phyloP scores from a whole-genome alignment of 2,888 invertebrate genomes.

The Anagyrus pseudococci region DNA sequence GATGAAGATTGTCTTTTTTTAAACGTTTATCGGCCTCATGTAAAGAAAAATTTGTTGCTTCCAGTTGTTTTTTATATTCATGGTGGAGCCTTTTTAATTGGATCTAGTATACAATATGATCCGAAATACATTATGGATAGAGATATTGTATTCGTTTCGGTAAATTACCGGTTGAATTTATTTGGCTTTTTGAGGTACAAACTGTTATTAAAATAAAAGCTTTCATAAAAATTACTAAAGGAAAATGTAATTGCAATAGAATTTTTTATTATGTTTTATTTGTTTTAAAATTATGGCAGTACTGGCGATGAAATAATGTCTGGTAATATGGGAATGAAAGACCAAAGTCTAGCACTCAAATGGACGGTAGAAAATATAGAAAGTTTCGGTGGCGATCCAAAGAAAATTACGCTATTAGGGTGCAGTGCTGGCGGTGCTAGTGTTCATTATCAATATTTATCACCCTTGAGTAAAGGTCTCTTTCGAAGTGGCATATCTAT shows the following conservation, averaged over 20 bases:
- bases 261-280: no score
- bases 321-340: conserved; percentile 77
- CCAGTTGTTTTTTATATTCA: conserved; percentile 53
- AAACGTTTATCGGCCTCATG: conserved; percentile 41
- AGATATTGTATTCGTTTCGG: conserved; percentile 70
- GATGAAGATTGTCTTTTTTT: conserved; percentile 46
- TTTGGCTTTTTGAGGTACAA: no score
- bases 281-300: no score
- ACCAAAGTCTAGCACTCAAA: conserved; percentile 73
- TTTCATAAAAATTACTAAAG: no score
- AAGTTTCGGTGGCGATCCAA: conserved; percentile 75
- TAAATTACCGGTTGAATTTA: conserved; percentile 75
- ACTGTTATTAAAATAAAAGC: no score
- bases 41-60: conserved; percentile 21
- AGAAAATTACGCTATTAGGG: conserved; percentile 72
- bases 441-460: conserved; percentile 76
- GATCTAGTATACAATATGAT: conserved; percentile 50
- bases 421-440: conserved; percentile 78
- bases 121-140: conserved; percentile 68
- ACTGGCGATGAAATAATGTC: conserved; percentile 74
- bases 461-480: conserved; percentile 56
- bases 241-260: no score
- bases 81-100: conserved; percentile 62
- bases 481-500: conserved; percentile 67
- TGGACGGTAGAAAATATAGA: conserved; percentile 75